phyloP scores from a whole-genome alignment of 2,888 invertebrate species.

The Agrochola circellaris region DNA sequence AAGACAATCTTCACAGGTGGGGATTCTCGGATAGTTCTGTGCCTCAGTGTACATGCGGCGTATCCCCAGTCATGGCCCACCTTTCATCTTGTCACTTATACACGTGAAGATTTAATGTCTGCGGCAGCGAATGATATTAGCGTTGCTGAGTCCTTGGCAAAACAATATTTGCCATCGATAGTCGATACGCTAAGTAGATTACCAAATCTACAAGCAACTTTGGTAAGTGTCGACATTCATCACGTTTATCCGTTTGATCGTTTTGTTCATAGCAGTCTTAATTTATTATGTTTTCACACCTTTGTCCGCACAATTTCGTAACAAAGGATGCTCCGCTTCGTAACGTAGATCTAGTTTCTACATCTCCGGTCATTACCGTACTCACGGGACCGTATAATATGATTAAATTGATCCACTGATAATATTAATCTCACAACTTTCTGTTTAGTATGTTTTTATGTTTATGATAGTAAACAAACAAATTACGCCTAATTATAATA shows the following conservation, averaged over 20 bases:
- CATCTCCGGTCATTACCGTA: constrained; percentile 53
- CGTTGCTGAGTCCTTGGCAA: not conserved
- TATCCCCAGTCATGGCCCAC: not conserved
- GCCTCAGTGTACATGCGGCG: not conserved
- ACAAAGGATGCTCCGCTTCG: constrained; percentile 39
- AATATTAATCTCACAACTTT: constrained; percentile 27
- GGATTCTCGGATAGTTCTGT: not conserved
- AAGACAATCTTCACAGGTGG: not conserved
- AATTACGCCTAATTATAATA: not conserved
- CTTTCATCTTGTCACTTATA: not conserved
- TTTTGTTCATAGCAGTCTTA: constrained; percentile 3
- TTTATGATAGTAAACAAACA: not conserved
- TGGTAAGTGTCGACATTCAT: not conserved
- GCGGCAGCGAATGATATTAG: not conserved
- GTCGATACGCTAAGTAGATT: not conserved
- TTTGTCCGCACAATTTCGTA: constrained; percentile 22
- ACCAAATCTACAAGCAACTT: not conserved
- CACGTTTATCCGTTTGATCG: not conserved
- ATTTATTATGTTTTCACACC: constrained; percentile 7
- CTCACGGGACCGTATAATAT: constrained; percentile 41
- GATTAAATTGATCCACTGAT: constrained; percentile 32
- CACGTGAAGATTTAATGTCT: not conserved
- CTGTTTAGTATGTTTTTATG: constrained; percentile 7
- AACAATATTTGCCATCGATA: not conserved
- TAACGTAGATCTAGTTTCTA: constrained; percentile 50